These are phyloP conservation scores for Melitaea cinxia DNA, from an alignment of 1,140 invertebrate genomes.

Conservation along the genomic window DNA sequence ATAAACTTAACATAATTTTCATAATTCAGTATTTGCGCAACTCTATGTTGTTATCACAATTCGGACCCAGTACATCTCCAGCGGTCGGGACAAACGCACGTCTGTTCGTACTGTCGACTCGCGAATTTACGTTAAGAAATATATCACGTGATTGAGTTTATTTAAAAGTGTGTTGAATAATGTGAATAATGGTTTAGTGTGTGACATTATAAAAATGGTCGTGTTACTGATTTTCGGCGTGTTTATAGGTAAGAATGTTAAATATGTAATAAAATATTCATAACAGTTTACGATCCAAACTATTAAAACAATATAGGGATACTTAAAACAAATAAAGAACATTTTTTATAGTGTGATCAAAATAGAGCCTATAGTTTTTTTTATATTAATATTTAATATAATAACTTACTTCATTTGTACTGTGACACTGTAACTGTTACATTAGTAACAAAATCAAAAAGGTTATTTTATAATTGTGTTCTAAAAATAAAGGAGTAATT, in stretches of 20 bases:
- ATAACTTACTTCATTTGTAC: too few relatives aligned
- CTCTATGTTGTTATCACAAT: conserved; percentile 25
- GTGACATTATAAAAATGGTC: conserved; percentile 24
- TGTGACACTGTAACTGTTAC: too few relatives aligned
- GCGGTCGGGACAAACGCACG: conserved; percentile 11
- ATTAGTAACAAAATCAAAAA: too few relatives aligned
- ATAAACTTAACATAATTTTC: conserved; percentile 16
- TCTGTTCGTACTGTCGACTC: background rate
- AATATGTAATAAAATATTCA: too few relatives aligned
- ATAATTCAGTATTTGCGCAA: conserved; percentile 29
- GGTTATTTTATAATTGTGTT: too few relatives aligned
- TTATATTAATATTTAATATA: too few relatives aligned
- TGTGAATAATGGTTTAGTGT: conserved; percentile 27
- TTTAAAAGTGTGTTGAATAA: conserved; percentile 13
- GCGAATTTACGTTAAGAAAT: conserved; percentile 1
- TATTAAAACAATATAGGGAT: too few relatives aligned
- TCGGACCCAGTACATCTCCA: conserved; percentile 14
- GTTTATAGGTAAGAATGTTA: conserved; percentile 19
- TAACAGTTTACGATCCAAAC: too few relatives aligned
- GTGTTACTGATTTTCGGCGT: conserved; percentile 20
- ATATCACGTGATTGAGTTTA: background rate
- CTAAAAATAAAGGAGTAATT: too few relatives aligned
- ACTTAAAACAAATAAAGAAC: too few relatives aligned
- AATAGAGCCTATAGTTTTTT: too few relatives aligned
- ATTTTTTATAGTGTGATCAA: too few relatives aligned